These are phyloP conservation scores for Pangasianodon gigas DNA, from an alignment of 2,113 vertebrate genomes.

Conservation along the genomic window DNA sequence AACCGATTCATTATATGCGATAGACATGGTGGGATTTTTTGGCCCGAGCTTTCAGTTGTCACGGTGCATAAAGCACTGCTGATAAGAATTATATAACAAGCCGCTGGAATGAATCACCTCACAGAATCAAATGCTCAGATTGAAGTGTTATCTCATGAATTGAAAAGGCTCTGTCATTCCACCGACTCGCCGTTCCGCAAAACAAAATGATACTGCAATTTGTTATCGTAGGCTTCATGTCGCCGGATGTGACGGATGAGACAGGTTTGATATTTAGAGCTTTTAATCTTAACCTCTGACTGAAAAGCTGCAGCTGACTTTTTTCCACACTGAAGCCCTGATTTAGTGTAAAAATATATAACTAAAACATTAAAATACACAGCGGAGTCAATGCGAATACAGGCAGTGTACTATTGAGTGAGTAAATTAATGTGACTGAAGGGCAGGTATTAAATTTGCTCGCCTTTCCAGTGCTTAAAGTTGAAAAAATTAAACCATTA, in stretches of 20 bases:
- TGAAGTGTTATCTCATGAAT: constrained; percentile 54
- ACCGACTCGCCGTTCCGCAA: background rate
- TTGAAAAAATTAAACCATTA: background rate
- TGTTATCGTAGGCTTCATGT: background rate
- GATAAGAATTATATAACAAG: constrained; percentile 62
- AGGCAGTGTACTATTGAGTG: background rate
- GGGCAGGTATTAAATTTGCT: background rate
- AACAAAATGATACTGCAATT: constrained; percentile 25
- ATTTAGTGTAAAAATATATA: background rate
- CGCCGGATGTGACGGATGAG: background rate
- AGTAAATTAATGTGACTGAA: background rate
- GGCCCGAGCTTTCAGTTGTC: constrained; percentile 59
- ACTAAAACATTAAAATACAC: background rate
- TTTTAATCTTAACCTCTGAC: background rate
- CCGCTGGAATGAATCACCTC: constrained; percentile 39
- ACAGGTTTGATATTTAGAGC: background rate
- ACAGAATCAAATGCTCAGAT: constrained; percentile 21
- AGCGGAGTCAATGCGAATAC: background rate
- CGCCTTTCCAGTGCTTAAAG: background rate
- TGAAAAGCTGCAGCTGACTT: background rate
- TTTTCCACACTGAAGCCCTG: background rate
- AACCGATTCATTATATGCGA: constrained; percentile 15
- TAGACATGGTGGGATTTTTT: constrained; percentile 49
- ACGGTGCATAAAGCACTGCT: constrained; percentile 51
- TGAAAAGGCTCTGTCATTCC: constrained; percentile 24